Base-by-base conservation (phyloP, 2,113 vertebrate species). In the Cheilinus undulatus region DNA sequence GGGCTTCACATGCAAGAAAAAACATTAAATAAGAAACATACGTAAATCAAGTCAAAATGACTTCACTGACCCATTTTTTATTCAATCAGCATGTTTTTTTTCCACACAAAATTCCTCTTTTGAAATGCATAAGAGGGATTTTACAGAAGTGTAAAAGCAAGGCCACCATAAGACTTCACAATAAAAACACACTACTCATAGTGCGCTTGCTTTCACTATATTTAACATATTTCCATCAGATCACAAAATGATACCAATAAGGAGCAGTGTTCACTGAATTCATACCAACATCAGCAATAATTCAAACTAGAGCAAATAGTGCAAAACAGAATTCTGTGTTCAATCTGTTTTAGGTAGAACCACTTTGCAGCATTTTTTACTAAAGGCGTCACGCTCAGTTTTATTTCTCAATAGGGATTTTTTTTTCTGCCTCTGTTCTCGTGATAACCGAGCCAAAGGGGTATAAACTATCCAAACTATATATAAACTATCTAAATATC, bases 21-120 rank as follows among this genome's bases (percentile, higher is more conserved):
- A 59, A 7, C 14, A 52, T 52, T 15, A 57, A 27, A 23, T 17
- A 17, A 3, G 15, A 15, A 56, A 70, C 13, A 42, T 4, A 30
- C 62, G 26, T 13, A 4, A 14, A 40, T 15, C 38, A 14, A 15
- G 13, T 52, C 1, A n/a, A 57, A 38, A 36, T 13, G 24, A 17
- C 13, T 63, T 49, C 66, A 69, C 45, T 71, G 2, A 5, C 32
- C 2, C 8, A 48, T 43, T 13, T 10, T 63, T 74, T n/a, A 64
- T 56, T 54, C 0, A 58, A 45, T 5, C 4, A 42, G 5, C 5
- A 5, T 17, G 15, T 42, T 17, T 42, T 17, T 42, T 15, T 5
- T 42, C 15, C 14, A 15, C 1, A 19, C 3, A 28, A 50, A 69
- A 22, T 30, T 17, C 40, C 7, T 19, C 17, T 50, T 19, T 9